phyloP scores from a whole-genome alignment of 92 coral and sea anemone species.

The Montipora capitata region DNA sequence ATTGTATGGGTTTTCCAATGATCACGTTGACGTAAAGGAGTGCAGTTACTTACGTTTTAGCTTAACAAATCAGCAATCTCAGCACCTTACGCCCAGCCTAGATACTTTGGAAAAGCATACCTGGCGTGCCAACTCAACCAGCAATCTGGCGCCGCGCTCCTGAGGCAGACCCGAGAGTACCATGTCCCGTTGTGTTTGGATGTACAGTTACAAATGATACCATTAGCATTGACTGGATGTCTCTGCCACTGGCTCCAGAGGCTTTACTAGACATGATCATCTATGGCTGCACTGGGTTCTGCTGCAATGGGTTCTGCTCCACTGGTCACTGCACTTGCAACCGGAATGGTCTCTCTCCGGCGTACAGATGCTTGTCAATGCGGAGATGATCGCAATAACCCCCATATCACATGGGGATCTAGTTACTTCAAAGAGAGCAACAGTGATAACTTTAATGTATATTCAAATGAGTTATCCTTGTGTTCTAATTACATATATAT shows the following conservation, averaged over 20 bases:
- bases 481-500: neutral
- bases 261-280: constrained; percentile 64
- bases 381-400: constrained; percentile 61
- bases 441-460: constrained; percentile 19
- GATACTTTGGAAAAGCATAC: constrained; percentile 52
- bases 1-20: constrained; percentile 41
- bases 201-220: constrained; percentile 62
- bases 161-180: constrained; percentile 41
- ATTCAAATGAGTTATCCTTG: neutral
- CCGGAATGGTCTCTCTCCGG: constrained; percentile 56
- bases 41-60: constrained; percentile 41
- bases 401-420: constrained; percentile 39
- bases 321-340: constrained; percentile 77
- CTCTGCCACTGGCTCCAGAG: constrained; percentile 78
- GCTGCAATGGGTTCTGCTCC: neutral
- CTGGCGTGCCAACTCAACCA: constrained; percentile 44
- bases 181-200: constrained; percentile 65
- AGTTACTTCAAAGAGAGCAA: neutral
- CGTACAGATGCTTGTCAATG: constrained; percentile 71
- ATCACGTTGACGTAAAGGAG: constrained; percentile 29
- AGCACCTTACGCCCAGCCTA: constrained; percentile 41
- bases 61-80: constrained; percentile 35
- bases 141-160: constrained; percentile 47
- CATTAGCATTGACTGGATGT: constrained; percentile 79
- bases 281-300: constrained; percentile 69